Conservation (phyloP, 1,140 invertebrate species). For the Nautilus pompilius region DNA sequence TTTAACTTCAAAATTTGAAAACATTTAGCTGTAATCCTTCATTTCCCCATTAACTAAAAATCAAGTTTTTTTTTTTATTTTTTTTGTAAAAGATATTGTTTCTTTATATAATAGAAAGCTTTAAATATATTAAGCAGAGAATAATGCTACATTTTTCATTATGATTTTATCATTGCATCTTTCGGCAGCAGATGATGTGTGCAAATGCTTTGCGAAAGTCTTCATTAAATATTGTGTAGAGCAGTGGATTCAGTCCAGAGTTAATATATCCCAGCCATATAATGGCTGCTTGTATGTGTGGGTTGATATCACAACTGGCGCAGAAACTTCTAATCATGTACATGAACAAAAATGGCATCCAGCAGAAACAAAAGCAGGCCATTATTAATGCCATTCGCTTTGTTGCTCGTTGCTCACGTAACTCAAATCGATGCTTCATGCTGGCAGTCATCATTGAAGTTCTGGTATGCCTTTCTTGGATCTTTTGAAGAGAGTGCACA, state of each 20-base stretch:
- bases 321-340: slow-evolving; percentile 47
- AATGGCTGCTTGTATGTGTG: slow-evolving; percentile 41
- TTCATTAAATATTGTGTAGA: slow-evolving; percentile 97
- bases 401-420: slow-evolving; percentile 93
- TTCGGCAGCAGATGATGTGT: slow-evolving; percentile 5
- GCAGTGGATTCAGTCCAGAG: slow-evolving; percentile 90
- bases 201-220: slow-evolving; percentile 96
- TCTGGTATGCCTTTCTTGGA: not conserved
- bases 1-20: too few relatives aligned
- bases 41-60: too few relatives aligned
- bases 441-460: slow-evolving; percentile 20
- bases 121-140: too few relatives aligned
- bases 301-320: slow-evolving; percentile 28
- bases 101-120: too few relatives aligned
- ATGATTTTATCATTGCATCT: too few relatives aligned
- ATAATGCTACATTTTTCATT: too few relatives aligned
- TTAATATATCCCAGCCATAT: slow-evolving; percentile 97
- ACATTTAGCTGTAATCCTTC: too few relatives aligned
- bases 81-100: too few relatives aligned
- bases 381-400: slow-evolving; percentile 95
- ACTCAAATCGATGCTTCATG: slow-evolving; percentile 43
- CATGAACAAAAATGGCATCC: slow-evolving; percentile 96
- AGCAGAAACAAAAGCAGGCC: slow-evolving; percentile 97
- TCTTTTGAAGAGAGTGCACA: not conserved
- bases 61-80: too few relatives aligned